phyloP scores from a whole-genome alignment of 2,797 vertebrate genomes.

The Rhabdophis nuchalis region DNA sequence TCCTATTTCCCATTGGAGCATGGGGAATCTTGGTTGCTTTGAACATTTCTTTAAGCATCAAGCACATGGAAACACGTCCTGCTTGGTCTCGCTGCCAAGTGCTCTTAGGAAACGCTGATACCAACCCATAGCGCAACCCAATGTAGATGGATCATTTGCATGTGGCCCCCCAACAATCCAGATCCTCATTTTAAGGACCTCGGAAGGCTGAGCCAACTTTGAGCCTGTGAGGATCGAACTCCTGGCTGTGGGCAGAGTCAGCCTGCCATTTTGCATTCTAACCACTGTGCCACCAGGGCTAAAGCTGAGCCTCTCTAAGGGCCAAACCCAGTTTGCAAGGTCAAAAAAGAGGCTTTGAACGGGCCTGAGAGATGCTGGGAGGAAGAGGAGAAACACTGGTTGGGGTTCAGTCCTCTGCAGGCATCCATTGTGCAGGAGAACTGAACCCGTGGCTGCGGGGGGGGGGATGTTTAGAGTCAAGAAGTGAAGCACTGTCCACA shows the following conservation, averaged over 20 bases:
- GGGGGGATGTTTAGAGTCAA: neutral
- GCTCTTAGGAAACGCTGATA: neutral
- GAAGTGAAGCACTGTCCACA: neutral
- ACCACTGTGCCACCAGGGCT: neutral
- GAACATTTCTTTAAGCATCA: neutral
- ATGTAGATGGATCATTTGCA: neutral
- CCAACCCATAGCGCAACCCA: neutral
- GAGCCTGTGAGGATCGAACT: neutral
- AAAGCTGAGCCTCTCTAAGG: neutral
- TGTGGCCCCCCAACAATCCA: neutral
- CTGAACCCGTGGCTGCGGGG: neutral
- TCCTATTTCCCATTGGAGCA: neutral
- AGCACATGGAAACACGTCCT: neutral
- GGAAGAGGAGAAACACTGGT: neutral
- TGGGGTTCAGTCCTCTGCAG: neutral
- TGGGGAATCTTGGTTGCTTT: neutral
- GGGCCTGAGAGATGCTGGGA: neutral
- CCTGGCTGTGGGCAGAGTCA: neutral
- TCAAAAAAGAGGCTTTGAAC: neutral
- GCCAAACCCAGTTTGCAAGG: neutral
- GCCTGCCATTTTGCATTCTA: neutral
- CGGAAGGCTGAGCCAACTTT: neutral
- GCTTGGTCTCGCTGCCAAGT: neutral
- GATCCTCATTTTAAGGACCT: neutral
- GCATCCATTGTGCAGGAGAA: neutral